These are phyloP conservation scores for Beris morrisii DNA, from an alignment of 2,888 invertebrate species.

Conservation along the genomic window DNA sequence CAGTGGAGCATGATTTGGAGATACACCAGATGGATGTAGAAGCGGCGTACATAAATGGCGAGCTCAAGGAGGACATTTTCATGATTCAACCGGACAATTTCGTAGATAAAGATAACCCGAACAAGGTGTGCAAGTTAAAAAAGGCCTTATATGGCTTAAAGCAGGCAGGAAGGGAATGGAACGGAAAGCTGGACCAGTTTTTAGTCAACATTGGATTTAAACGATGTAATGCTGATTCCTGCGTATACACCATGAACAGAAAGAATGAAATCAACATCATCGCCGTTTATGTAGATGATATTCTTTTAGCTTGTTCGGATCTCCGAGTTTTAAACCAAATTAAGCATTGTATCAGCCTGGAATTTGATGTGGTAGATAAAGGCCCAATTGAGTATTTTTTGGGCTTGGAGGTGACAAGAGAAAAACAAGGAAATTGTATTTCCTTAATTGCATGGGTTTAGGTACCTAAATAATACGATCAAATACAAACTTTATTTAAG, in stretches of 20 bases:
- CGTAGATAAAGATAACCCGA: background rate
- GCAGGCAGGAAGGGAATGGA: conserved; percentile 22
- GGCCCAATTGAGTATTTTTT: background rate
- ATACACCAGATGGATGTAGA: too few species aligned
- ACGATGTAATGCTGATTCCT: background rate
- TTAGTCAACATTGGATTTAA: background rate
- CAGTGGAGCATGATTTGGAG: background rate
- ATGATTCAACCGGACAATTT: background rate
- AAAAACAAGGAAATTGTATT: background rate
- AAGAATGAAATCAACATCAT: background rate
- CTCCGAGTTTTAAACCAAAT: background rate
- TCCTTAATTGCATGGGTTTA: conserved; percentile 30
- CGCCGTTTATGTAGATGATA: background rate
- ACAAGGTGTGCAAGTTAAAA: background rate
- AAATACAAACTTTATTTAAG: conserved; percentile 34
- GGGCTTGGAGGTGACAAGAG: background rate
- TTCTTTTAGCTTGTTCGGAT: background rate
- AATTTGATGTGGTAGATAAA: background rate
- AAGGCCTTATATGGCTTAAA: conserved; percentile 26
- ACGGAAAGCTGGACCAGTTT: conserved; percentile 5
- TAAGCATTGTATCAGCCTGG: background rate
- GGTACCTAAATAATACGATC: conserved; percentile 34
- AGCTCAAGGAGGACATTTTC: background rate
- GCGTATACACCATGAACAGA: background rate
- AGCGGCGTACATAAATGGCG: conserved; percentile 6